Percentiles rank a stretch among this genome's conserved stretches.
phyloP scores from a whole-genome alignment of 23 tunicate genomes.

The Phallusia fumigata region DNA sequence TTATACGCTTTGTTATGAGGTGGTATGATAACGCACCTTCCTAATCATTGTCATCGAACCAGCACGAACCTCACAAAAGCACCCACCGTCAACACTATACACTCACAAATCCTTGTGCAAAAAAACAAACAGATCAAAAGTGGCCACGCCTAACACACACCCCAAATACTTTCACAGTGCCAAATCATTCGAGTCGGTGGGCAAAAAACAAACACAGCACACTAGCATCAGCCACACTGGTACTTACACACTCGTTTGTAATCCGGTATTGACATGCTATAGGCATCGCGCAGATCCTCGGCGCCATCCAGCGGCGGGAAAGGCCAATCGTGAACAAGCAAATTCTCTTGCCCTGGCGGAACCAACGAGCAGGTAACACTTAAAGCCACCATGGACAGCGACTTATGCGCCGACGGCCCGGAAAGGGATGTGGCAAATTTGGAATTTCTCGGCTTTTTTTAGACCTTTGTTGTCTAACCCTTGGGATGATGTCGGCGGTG shows the following conservation, averaged over 20 bases:
- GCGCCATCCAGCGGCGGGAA: conserved; percentile 1
- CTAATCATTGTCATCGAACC: too few relatives aligned
- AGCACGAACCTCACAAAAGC: too few relatives aligned
- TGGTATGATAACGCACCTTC: too few relatives aligned
- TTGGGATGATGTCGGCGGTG: too few relatives aligned
- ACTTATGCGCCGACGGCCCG: neutral
- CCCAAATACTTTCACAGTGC: neutral
- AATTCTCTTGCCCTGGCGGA: conserved; percentile 7
- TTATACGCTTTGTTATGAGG: too few relatives aligned
- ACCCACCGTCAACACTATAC: too few relatives aligned
- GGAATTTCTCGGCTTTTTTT: neutral
- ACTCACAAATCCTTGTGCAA: too few relatives aligned
- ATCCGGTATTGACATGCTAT: neutral
- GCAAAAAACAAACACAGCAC: too few relatives aligned
- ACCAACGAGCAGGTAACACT: neutral
- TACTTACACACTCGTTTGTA: neutral
- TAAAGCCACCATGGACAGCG: neutral
- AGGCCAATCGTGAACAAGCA: conserved; percentile 25
- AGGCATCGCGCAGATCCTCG: neutral
- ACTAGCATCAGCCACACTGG: too few relatives aligned
- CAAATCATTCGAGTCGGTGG: neutral
- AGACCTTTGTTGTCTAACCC: too few relatives aligned
- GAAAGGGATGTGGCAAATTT: neutral
- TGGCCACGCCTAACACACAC: neutral
- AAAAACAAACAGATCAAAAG: too few relatives aligned